Conservation (phyloP, 2,888 invertebrate genomes). For the Heliconius ismenius region DNA sequence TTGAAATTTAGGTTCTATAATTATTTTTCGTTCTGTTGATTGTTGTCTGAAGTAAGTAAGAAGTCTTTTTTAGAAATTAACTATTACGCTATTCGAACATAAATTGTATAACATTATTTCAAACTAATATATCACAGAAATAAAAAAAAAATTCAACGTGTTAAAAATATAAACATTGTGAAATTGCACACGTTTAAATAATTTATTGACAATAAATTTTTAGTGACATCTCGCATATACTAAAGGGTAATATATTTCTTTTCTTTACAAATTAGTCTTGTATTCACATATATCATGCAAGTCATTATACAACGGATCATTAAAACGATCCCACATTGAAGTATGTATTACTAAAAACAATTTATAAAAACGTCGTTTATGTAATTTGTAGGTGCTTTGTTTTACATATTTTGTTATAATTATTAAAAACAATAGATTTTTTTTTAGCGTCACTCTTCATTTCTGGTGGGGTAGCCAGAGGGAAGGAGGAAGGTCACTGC, state of each 20-base stretch:
- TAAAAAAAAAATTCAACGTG: not conserved
- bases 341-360: slow-evolving; percentile 10
- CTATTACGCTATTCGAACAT: no score
- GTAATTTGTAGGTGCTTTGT: not conserved
- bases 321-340: slow-evolving; percentile 11
- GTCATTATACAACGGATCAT: slow-evolving; percentile 22
- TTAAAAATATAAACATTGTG: not conserved
- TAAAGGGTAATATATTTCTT: slow-evolving; percentile 32
- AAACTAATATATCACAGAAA: not conserved
- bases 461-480: not conserved
- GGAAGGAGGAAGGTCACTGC: no score
- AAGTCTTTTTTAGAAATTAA: no score
- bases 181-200: not conserved
- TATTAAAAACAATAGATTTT: not conserved
- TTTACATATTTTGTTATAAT: not conserved
- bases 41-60: no score
- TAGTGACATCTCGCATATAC: slow-evolving; percentile 28
- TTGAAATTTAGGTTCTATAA: not conserved
- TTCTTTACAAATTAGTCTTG: slow-evolving; percentile 38
- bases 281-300: slow-evolving; percentile 34
- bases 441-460: not conserved
- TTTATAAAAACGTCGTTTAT: slow-evolving; percentile 5
- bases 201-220: slow-evolving; percentile 32
- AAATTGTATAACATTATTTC: no score
- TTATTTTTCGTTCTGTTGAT: no score